Base-by-base conservation (phyloP, 2,797 vertebrate genomes). In the Epinephelus malabaricus region DNA sequence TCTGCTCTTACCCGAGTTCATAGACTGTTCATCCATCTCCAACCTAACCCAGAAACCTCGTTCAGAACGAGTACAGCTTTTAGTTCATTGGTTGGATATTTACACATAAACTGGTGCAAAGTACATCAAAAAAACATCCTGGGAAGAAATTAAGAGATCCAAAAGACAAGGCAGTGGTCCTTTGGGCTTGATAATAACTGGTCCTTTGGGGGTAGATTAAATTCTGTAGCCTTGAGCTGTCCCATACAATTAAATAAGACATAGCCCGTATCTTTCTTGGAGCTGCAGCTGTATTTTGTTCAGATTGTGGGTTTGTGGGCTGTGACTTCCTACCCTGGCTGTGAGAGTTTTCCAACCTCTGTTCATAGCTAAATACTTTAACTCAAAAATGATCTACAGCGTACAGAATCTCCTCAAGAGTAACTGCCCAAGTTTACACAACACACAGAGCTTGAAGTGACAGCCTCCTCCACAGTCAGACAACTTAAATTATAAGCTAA, bases 41-140 rank as follows among this genome's bases (percentile, higher is more conserved):
- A 7, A 38, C 17, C 40, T 69, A 55, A 76, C 49, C 79, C 65
- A 74, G 38, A 72, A n/a, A 78, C 66, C 69, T 60, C 14, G 19
- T 19, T 86, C 8, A 50, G 9, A 45, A 54, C 6, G 38, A 23
- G 7, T 8, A 7, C 0, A 2, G 10, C 5, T 19, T 38, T 6
- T 5, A 34, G 19, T 0, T 49, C 6, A 58, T 14, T 51, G n/a
- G 8, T 1, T 3, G 18, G 51, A 66, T 0, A 21, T 50, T 75
- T 73, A 64, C 27, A 55, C 30, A 59, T 40, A 17, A 27, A 55
- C 38, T 40, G 13, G 51, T 2, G 12, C 46, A 69, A 67, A 66
- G 17, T 21, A 14, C 55, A 66, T 66, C 23, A 6, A 55, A 72
- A 65, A 51, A 3, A 7, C 14, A 46, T 54, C 40, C 25, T 68